A percentile compares a stretch with the other conserved stretches of the same genome.
phyloP scores from a whole-genome alignment of 2,797 vertebrate species.

The Gallinago solitaria region DNA sequence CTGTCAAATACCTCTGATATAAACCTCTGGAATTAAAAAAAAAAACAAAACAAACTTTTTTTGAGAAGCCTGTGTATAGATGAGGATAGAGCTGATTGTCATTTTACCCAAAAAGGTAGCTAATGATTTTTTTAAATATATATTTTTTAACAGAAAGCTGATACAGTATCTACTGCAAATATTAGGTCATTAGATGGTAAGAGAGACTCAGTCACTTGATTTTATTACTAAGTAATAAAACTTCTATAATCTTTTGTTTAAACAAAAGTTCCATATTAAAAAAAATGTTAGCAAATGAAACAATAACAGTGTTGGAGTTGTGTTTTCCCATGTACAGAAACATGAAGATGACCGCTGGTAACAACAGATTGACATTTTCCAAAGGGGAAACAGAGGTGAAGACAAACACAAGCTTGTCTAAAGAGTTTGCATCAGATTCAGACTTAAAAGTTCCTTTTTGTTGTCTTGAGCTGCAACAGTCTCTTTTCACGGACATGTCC shows the following conservation, averaged over 20 bases:
- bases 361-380: not conserved
- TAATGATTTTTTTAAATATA: not conserved
- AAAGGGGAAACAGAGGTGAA: not conserved
- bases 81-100: not conserved
- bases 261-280: not conserved
- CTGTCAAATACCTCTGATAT: not conserved
- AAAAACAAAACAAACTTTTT: not conserved
- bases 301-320: not conserved
- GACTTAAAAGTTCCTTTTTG: not conserved
- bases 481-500: not conserved
- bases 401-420: not conserved
- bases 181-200: not conserved
- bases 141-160: constrained; percentile 2
- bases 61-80: not conserved
- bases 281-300: not conserved
- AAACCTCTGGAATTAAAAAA: not conserved
- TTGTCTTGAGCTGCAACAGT: not conserved
- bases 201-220: not conserved
- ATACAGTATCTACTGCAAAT: constrained; percentile 21
- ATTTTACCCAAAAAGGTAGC: not conserved
- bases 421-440: not conserved
- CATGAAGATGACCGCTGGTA: not conserved
- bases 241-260: not conserved
- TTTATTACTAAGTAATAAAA: constrained; percentile 22
- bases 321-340: not conserved